These are phyloP conservation scores for Danio rerio DNA, from an alignment of 2,113 vertebrate genomes.

Conservation along the genomic window GRCz12tu NC_133186.1:28806501-28807000, in stretches of 20 bases:
- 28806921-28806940: conserved; percentile 29
- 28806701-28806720: conserved; percentile 80
- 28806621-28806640: conserved; percentile 71
- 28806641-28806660: conserved; percentile 83
- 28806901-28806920: conserved; percentile 37
- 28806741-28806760: conserved; percentile 59
- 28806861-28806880: conserved; percentile 43
- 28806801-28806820: conserved; percentile 54
- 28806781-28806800: conserved; percentile 62
- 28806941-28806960: conserved; percentile 31
- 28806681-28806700: conserved; percentile 81
- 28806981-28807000: conserved; percentile 48
- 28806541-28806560: conserved; percentile 68
- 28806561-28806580: conserved; percentile 67
- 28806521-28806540: conserved; percentile 56
- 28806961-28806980: background rate
- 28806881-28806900: conserved; percentile 11
- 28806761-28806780: conserved; percentile 58
- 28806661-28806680: conserved; percentile 94
- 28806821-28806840: conserved; percentile 69
- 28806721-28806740: conserved; percentile 82
- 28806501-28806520: conserved; percentile 54
- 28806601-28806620: conserved; percentile 89
- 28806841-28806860: conserved; percentile 74
- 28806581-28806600: conserved; percentile 88